Base-by-base conservation (phyloP, 92 coral and sea anemone species). In the Ricordea florida region DNA sequence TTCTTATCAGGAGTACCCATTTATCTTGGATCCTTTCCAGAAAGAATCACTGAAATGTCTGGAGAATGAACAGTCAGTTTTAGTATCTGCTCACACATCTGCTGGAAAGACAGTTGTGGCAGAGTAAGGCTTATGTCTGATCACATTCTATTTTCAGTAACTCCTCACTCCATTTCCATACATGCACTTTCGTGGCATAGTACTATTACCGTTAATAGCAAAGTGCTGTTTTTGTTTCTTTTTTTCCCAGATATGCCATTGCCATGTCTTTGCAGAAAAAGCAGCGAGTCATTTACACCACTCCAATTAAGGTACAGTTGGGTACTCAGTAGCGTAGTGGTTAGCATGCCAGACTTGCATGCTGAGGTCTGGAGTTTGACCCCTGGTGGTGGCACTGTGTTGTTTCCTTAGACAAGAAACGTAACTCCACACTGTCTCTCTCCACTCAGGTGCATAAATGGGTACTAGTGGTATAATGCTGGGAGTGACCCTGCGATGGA, bases 81-180 rank as follows among this genome's bases (percentile, higher is more conserved):
- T 94, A 34, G 97, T 94, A 1, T 94, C 98, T 16, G 98, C 98
- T 1, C 98, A 94, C 40, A 94, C 98, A 15, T 94, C 98, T 1
- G 98, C 98, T 62, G 98, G 98, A 8, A 94, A 94, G 64, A 94
- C 98, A 64, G 98, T 94, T 4, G 98, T 94, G 9, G 98, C 98
- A 16, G 97, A 94, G 98, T 94, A 83, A 87, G 98, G 66, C 35
- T 8, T 22, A 3, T 3, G 14, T 24, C 6, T 13, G 41, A 14
- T 20, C 5, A 21, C 22, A 0, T 18, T 52, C 25, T 1, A 52
- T 52, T 52, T 52, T 10, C 21, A 6, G 5, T 20, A 27, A n/a
- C 25, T 7, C 25, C 14, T 23, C 16, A 1, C 25, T 2, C 20
- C 2, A 52, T n/a, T n/a, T 17, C 29, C 1, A 23, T 52, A 29